Evolutionary conservation across 2,888 invertebrate species (phyloP), one percentile per base, ranked within the genome.

Genomic region (Caenorhabditis becei): DNA sequence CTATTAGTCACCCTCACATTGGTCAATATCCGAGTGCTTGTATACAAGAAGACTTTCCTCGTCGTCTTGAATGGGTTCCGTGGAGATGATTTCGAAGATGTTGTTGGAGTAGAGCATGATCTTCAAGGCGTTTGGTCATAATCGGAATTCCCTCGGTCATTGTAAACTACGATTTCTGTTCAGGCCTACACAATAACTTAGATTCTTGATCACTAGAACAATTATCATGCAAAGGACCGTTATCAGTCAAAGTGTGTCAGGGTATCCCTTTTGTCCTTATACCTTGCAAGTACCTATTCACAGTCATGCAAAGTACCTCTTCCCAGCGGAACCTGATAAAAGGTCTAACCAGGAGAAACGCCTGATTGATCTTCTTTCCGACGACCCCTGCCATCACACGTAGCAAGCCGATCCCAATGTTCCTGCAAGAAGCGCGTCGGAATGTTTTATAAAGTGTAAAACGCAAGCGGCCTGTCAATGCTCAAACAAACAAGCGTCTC

Each of bases 71-170:
- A 89, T 86, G 0, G 96, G 95, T 77, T 96, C 96, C 5, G 95
- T 95, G 0, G 97, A 96, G 56, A 96, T 94, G 90, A 97, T 92
- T 92, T 97, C 97, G 92, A 98, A 98, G 86, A 97, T 96, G 91
- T 97, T 97, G 92, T 98, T 98, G 1, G 96, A 96, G 87, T 97
- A 94, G 91, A 96, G 95, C 83, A 97, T 93, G 89, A 97, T 96
- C 97, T 86, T 49, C 23, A 44, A 18, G n/a, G n/a, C n/a, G n/a
- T n/a, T n/a, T n/a, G n/a, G n/a, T n/a, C n/a, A n/a, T n/a, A n/a
- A n/a, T n/a, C n/a, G n/a, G n/a, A n/a, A n/a, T n/a, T n/a, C n/a
- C n/a, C n/a, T n/a, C n/a, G n/a, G n/a, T n/a, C n/a, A n/a, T n/a
- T n/a, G n/a, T n/a, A n/a, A n/a, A n/a, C n/a, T n/a, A n/a, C n/a